These are phyloP conservation scores for Zaprionus tsacasi DNA, from an alignment of 1,140 invertebrate genomes.

Conservation along the genomic window DNA sequence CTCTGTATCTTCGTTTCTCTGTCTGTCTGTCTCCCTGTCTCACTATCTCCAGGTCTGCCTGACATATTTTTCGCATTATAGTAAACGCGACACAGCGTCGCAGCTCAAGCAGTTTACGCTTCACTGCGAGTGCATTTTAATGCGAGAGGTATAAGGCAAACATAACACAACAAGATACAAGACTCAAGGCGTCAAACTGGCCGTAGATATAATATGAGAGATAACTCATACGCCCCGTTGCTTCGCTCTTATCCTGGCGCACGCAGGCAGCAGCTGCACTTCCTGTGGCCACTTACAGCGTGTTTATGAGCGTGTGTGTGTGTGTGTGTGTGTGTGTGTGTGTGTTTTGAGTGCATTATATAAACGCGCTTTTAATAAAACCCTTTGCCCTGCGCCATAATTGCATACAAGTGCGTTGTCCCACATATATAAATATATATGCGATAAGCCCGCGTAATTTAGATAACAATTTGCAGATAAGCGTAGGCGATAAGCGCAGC, in stretches of 20 bases:
- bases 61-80: neutral
- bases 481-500: neutral
- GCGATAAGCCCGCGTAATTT: conserved; percentile 34
- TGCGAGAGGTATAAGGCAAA: neutral
- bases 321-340: neutral
- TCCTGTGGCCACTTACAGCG: neutral
- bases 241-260: neutral
- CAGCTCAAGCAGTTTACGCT: conserved; percentile 1
- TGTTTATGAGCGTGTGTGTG: neutral
- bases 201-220: neutral
- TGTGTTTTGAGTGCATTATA: neutral
- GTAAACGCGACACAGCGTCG: neutral
- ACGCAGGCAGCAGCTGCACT: neutral
- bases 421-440: conserved; percentile 26
- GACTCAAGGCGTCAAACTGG: neutral
- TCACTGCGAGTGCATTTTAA: conserved; percentile 5
- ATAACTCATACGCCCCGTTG: conserved; percentile 8
- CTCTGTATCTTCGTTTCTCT: neutral
- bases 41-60: neutral
- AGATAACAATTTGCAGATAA: conserved; percentile 28
- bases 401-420: conserved; percentile 16
- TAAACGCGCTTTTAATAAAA: conserved; percentile 9
- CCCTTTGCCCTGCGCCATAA: conserved; percentile 35
- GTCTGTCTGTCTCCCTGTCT: neutral
- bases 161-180: too few relatives aligned